Evolutionary conservation across 1,140 invertebrate species (phyloP).

Genomic region (Drusus annulatus): DNA sequence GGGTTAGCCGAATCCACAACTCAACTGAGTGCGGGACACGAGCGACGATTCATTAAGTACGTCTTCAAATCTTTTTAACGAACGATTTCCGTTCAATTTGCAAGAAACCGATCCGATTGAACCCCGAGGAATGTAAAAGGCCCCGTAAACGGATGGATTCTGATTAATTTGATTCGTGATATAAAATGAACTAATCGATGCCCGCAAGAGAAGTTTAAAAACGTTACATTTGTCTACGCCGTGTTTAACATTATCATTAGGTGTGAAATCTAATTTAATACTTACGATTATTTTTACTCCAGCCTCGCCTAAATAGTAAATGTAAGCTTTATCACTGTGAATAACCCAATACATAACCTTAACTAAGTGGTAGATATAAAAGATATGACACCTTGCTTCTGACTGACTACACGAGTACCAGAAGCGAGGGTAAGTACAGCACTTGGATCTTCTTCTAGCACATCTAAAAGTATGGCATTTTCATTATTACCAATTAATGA

Average conservation of each 20-base stretch:
- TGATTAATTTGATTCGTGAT: neutral
- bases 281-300: neutral
- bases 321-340: neutral
- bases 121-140: neutral
- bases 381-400: neutral
- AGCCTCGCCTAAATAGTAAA: conserved; percentile 2
- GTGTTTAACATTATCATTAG: conserved; percentile 1
- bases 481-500: neutral
- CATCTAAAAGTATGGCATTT: neutral
- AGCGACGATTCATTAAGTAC: neutral
- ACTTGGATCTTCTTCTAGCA: neutral
- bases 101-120: neutral
- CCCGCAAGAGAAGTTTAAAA: neutral
- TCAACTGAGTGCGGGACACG: neutral
- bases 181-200: conserved; percentile 11
- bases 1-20: conserved; percentile 23
- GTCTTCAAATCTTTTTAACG: neutral
- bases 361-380: neutral
- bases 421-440: neutral
- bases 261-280: conserved; percentile 1
- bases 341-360: conserved; percentile 1
- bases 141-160: neutral
- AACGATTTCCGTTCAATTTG: conserved; percentile 12
- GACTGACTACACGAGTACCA: neutral
- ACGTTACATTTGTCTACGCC: conserved; percentile 4